Base-by-base conservation (phyloP, 92 coral and sea anemone genomes). In the Montipora capitata region DNA sequence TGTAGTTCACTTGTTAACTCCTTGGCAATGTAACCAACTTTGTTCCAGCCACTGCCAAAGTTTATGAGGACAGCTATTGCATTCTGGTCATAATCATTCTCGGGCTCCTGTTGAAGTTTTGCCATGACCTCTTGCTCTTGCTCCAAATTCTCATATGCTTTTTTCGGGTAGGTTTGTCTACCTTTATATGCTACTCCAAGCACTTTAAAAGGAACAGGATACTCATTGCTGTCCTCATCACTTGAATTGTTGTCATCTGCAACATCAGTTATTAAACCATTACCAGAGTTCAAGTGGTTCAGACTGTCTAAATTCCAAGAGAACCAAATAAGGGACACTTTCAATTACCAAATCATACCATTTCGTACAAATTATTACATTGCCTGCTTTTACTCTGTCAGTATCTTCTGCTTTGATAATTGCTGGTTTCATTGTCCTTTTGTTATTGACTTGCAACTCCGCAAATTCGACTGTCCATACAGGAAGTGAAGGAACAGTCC, bases 21-120 rank as follows among this genome's bases (percentile, higher is more conserved):
- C 63, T 57, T 57, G 20, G 63, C 63, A 16, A 57, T 57, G 11
- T 3, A 57, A 57, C 63, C 14, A 57, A 57, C 11, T 57, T 7
- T 57, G 63, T 57, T 57, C 63, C 63, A 57, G 3, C 63, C 63
- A 57, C 63, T 57, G n/a, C 63, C 63, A 57, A 57, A 57, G 63
- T 57, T 57, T 13, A 87, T n/a, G 3, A 67, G 18, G 27, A 87
- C 86, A 13, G 86, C 86, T 17, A 87, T 87, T 4, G 91, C 86
- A 87, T 85, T 77, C 44, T 38, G 20, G n/a, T 87, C 86, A 54
- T 79, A 66, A 16, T 77, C 86, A 40, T 87, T 87, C 27, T 87
- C 80, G 10, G 91, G 91, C 16, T 79, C 91, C 38, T 73, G 80
- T 66, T 78, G 48, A 7, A 87, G 7, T 5, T 57, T 40, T 51